A percentile compares a stretch with the other conserved stretches of the same genome.
Conservation (phyloP, 2,888 invertebrate species). For the Sycophila texana region DNA sequence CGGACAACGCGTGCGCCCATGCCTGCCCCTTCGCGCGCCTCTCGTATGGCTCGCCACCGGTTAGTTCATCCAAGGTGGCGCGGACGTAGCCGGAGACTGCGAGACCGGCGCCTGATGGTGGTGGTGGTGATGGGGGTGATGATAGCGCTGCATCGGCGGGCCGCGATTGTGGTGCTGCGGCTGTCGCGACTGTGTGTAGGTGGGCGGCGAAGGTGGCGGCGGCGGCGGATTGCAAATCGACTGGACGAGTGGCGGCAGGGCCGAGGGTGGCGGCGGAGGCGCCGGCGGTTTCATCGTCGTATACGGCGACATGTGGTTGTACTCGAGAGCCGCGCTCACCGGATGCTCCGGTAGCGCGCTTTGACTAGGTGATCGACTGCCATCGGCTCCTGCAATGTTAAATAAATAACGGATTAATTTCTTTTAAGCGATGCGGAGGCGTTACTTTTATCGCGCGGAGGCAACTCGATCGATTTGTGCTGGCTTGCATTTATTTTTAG, state of each 20-base stretch:
- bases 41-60: background rate
- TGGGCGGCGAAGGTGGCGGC: slow-evolving; percentile 66
- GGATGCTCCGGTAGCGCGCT: slow-evolving; percentile 62
- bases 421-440: too few relatives aligned
- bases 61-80: slow-evolving; percentile 57
- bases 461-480: slow-evolving; percentile 30
- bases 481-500: too few relatives aligned
- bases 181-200: slow-evolving; percentile 66
- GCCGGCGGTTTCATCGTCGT: slow-evolving; percentile 66
- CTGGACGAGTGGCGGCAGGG: slow-evolving; percentile 65
- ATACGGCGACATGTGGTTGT: slow-evolving; percentile 65
- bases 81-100: slow-evolving; percentile 61
- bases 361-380: slow-evolving; percentile 66
- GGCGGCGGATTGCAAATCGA: slow-evolving; percentile 71
- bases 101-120: slow-evolving; percentile 61
- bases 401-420: too few relatives aligned
- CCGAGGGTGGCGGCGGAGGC: slow-evolving; percentile 59
- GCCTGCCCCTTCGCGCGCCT: background rate
- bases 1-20: slow-evolving; percentile 8
- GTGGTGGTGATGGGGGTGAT: slow-evolving; percentile 64
- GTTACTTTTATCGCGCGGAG: background rate
- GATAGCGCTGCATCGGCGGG: slow-evolving; percentile 64
- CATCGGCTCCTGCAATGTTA: slow-evolving; percentile 60
- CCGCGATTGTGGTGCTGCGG: slow-evolving; percentile 62
- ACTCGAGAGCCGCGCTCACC: slow-evolving; percentile 62